Evolutionary conservation across 2,888 invertebrate genomes (phyloP).

Genomic region (Orchesella flavescens): DNA sequence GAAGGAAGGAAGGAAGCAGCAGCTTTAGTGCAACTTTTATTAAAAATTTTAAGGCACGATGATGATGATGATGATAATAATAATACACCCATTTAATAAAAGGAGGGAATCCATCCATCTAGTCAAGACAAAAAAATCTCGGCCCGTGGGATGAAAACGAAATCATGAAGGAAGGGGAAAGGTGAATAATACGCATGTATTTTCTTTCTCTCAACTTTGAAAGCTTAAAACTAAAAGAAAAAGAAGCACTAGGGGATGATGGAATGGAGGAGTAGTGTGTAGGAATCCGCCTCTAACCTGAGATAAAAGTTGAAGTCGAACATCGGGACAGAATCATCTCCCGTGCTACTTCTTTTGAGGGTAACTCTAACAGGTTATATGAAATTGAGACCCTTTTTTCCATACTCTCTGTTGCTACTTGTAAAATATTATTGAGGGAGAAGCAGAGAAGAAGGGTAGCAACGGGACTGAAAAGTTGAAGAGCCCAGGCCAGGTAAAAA

Average conservation of each 20-base stretch:
- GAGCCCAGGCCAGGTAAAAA: slow-evolving; percentile 27
- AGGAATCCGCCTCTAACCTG: slow-evolving; percentile 54
- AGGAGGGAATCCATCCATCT: background rate
- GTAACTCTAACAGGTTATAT: slow-evolving; percentile 43
- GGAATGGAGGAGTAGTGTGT: slow-evolving; percentile 22
- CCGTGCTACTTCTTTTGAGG: slow-evolving; percentile 21
- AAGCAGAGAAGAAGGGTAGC: slow-evolving; percentile 3
- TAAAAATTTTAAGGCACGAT: too few species aligned
- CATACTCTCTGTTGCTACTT: background rate
- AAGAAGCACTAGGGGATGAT: background rate
- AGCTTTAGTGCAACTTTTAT: slow-evolving; percentile 7
- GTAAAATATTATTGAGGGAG: background rate
- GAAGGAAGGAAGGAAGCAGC: slow-evolving; percentile 50
- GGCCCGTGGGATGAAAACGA: slow-evolving; percentile 44
- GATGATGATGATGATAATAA: too few species aligned
- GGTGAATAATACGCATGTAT: background rate
- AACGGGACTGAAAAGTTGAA: background rate
- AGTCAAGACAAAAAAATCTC: slow-evolving; percentile 21
- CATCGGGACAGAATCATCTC: too few species aligned
- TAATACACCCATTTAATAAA: too few species aligned
- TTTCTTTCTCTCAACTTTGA: background rate
- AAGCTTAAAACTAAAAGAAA: background rate
- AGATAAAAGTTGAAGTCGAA: background rate
- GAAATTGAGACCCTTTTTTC: background rate
- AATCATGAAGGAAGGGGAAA: background rate